Percentiles rank a stretch among this genome's conserved stretches.
phyloP scores from a whole-genome alignment of 2,797 vertebrate species.

The Sebastes glaucus region DNA sequence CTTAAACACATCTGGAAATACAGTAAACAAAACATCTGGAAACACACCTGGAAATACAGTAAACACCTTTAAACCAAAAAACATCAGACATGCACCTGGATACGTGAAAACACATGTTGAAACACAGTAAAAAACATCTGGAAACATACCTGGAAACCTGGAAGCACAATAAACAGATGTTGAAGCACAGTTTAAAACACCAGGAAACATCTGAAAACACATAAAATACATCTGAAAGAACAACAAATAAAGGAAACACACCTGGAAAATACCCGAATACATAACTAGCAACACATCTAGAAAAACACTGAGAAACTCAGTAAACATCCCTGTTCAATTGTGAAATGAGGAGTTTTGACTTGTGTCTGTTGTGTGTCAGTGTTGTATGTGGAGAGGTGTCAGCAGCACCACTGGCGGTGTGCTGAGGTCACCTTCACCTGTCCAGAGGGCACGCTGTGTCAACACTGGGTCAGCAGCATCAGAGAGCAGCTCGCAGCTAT shows the following conservation, averaged over 20 bases:
- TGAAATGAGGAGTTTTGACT: not conserved
- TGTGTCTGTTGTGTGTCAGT: constrained; percentile 77
- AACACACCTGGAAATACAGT: not conserved
- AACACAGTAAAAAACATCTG: no score
- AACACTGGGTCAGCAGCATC: constrained; percentile 88
- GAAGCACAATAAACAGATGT: not conserved
- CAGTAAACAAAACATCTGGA: not conserved
- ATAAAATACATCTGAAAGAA: not conserved
- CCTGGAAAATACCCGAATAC: not conserved
- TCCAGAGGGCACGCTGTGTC: constrained; percentile 84
- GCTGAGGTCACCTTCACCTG: constrained; percentile 89
- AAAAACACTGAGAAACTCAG: not conserved
- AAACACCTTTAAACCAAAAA: no score
- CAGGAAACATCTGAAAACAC: not conserved
- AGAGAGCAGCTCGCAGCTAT: constrained; percentile 86
- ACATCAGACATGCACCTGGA: not conserved
- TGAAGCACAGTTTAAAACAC: not conserved
- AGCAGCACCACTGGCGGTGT: constrained; percentile 91
- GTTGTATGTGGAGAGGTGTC: constrained; percentile 86
- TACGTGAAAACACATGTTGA: no score
- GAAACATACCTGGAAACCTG: no score
- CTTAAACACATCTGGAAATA: not conserved
- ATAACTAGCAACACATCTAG: no score
- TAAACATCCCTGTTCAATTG: not conserved
- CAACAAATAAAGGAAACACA: not conserved